Evolutionary conservation across 2,113 vertebrate species (phyloP), one percentile per base, ranked within the genome.

Genomic region (Pedionomus torquatus): DNA sequence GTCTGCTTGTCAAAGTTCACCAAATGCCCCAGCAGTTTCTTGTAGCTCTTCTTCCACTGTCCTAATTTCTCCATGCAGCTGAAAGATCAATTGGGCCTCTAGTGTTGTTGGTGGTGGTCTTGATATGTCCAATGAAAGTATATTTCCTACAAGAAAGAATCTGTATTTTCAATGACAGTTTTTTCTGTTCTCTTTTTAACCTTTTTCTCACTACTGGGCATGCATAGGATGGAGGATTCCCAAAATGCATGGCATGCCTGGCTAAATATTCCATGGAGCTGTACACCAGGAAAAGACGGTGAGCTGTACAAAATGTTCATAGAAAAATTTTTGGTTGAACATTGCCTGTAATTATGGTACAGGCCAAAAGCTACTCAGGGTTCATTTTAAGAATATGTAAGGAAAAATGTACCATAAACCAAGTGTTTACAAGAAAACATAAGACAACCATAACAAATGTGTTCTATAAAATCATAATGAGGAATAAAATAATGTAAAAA

Each of bases 91-190:
- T 51, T 71, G 65, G 57, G 69, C 13, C 5, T 51, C 20, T 52
- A 30, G 68, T 10, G 21, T 4, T 48, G 43, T 51, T 0, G 0
- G 26, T 57, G 6, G 17, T 19, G 80, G 7, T 41, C n/a, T 51
- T n/a, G 4, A 1, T 30, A 30, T 2, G 2, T 31, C 30, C 48
- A 31, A 4, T 55, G 17, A 35, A 72, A 75, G 46, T 7, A 10
- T 20, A 52, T 43, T 82, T 86, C 16, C 8, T 18, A 44, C 19
- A 61, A 52, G 33, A 85, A 76, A 13, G 24, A 52, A 72, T 48
- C 7, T 3, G 4, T 48, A 13, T 64, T 70, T 71, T 52, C 17
- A 7, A 37, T 58, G 23, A 1, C 17, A 33, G 1, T 5, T 54
- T 81, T 58, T 69, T 15, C 21, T 41, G 2, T 37, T 58, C 3